Evolutionary conservation across 2,888 invertebrate species (phyloP), one percentile per base, ranked within the genome.

Genomic region (Hirtodrosophila trivittata): DNA sequence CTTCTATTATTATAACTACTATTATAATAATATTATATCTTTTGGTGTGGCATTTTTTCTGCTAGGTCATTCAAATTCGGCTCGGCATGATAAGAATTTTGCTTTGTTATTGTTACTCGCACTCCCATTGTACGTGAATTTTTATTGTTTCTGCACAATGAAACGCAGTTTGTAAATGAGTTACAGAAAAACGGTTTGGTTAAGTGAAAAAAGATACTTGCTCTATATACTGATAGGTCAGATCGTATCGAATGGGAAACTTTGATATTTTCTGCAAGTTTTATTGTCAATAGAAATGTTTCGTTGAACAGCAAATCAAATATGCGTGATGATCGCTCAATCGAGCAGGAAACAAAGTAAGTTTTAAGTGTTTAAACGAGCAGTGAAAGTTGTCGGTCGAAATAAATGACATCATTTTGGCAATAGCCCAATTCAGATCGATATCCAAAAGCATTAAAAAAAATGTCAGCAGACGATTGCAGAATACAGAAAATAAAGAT

Each of bases 341-440:
- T 43, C n/a, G 6, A 28, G 47, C 28, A 51, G 46, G 2, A 30
- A 25, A 18, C 28, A 47, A 25, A 59, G 32, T 43, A 60, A 57
- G 37, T 49, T 56, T 33, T 32, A 41, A 60, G 58, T 51, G 66
- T 66, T 62, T 66, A 70, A 83, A 64, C 49, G 69, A 67, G 38
- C 76, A 80, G 80, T 81, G 80, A 81, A 81, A 81, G 80, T 81
- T 80, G 59, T 64, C 59, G 78, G 66, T 67, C 68, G 75, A 52
- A 66, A 67, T 81, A 76, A 81, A 80, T 81, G 80, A 81, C 86
- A 81, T 81, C 86, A 81, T 86, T 81, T 85, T 80, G 69, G 65
- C 86, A 67, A 66, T 54, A 82, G 56, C 55, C 51, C 66, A 26
- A 62, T 49, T 45, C 37, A 54, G 56, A 78, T 76, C 64, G 60